Conservation (phyloP, 2,888 invertebrate species). For the Malthinus flaveolus region DNA sequence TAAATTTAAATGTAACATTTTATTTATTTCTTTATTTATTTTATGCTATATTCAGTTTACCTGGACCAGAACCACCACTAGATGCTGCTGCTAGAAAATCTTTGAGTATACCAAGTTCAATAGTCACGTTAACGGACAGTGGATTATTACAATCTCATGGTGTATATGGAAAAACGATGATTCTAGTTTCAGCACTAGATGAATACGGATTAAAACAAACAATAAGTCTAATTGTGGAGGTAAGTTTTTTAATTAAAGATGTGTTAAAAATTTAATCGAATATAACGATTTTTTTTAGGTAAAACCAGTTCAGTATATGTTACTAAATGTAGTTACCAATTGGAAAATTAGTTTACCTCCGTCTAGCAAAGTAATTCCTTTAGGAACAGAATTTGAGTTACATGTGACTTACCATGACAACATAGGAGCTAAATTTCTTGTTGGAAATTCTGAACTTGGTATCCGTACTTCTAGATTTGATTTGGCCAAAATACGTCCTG, state of each 20-base stretch:
- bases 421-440: slow-evolving; percentile 59
- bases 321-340: slow-evolving; percentile 47
- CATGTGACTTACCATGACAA: slow-evolving; percentile 60
- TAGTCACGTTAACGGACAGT: slow-evolving; percentile 45
- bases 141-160: slow-evolving; percentile 50
- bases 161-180: slow-evolving; percentile 50
- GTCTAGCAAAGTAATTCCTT: slow-evolving; percentile 50
- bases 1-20: neutral
- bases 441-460: slow-evolving; percentile 56
- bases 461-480: slow-evolving; percentile 57
- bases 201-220: slow-evolving; percentile 59
- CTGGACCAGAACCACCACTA: slow-evolving; percentile 25
- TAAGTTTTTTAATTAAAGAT: slow-evolving; percentile 36
- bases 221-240: slow-evolving; percentile 58
- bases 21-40: slow-evolving; percentile 1
- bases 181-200: slow-evolving; percentile 57
- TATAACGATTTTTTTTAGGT: slow-evolving; percentile 45
- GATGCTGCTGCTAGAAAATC: slow-evolving; percentile 32
- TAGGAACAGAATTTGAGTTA: slow-evolving; percentile 58
- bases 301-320: slow-evolving; percentile 56
- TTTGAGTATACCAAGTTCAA: slow-evolving; percentile 36
- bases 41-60: slow-evolving; percentile 35
- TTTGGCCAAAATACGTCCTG: slow-evolving; percentile 50
- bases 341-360: slow-evolving; percentile 45
- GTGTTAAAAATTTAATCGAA: neutral